Evolutionary conservation across 2,797 vertebrate genomes (phyloP), one percentile per base, ranked within the genome.

Genomic region (Channallabes apus): DNA sequence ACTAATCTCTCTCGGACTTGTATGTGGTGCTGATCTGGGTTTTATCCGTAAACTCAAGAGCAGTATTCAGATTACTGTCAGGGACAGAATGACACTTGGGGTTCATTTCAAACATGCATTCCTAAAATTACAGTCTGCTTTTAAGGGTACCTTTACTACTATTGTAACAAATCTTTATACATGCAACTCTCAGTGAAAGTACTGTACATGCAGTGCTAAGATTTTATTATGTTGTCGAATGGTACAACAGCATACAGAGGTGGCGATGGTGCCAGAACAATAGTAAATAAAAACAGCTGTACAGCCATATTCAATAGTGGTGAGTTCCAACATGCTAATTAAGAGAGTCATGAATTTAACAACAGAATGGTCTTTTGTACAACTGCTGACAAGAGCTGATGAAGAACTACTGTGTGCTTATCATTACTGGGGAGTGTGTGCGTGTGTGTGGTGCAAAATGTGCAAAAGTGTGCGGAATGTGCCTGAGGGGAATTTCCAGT

Each of bases 1-100:
- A 64, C 6, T 24, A 51, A 83, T 83, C 58, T 82, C 58, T 72
- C 38, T 82, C n/a, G 41, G 54, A 82, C 32, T 22, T 71, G 54
- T 59, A 35, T 9, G 14, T 35, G 29, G 18, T 77, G 54, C 56
- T 24, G n/a, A 29, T 59, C 18, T 38, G 54, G 12, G 46, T 12
- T 51, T 9, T 12, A 51, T 65, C 56, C 38, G 9, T 67, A 46
- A 67, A 3, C 24, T 65, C 51, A 32, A 67, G 15, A 65, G 27
- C n/a, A 81, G 54, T 81, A 81, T 81, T 67, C 64, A 67, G 18
- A 51, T 67, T 80, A 46, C 11, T 32, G 41, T 24, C 46, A 14
- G 24, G 14, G 17, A 32, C 62, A 67, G n/a, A 68, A 41, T 32
- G 41, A 32, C 56, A 6, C 64, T 35, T 20, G 22, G 64, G 18